Conservation (phyloP, 2,113 vertebrate species). For the Vulpes ferrilata region DNA sequence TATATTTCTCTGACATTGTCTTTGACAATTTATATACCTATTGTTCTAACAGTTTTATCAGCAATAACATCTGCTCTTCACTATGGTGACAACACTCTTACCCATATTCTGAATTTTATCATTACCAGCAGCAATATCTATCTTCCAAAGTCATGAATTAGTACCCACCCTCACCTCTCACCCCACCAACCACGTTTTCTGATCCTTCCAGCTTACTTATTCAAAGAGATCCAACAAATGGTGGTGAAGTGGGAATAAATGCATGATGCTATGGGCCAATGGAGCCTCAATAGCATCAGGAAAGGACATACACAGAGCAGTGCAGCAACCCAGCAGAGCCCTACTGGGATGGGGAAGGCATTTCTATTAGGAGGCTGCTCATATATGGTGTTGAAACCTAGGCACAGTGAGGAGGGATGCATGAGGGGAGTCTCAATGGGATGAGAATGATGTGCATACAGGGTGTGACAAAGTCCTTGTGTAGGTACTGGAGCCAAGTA, state of each 20-base stretch:
- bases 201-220: neutral
- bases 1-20: neutral
- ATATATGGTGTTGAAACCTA: fast-evolving
- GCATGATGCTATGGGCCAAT: neutral
- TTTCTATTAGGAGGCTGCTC: neutral
- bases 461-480: fast-evolving
- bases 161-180: neutral
- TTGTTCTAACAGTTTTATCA: neutral
- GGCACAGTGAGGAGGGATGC: neutral
- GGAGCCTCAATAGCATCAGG: neutral
- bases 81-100: neutral
- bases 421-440: fast-evolving
- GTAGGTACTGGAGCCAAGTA: neutral
- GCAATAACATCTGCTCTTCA: neutral
- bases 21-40: neutral
- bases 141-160: neutral
- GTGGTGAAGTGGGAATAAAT: neutral
- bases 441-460: fast-evolving
- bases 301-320: fast-evolving
- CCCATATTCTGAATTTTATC: neutral
- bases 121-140: neutral
- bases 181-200: neutral
- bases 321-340: fast-evolving
- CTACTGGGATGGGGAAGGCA: fast-evolving
- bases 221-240: neutral